phyloP scores from a whole-genome alignment of 2,113 vertebrate species.

The Pungitius pungitius region DNA sequence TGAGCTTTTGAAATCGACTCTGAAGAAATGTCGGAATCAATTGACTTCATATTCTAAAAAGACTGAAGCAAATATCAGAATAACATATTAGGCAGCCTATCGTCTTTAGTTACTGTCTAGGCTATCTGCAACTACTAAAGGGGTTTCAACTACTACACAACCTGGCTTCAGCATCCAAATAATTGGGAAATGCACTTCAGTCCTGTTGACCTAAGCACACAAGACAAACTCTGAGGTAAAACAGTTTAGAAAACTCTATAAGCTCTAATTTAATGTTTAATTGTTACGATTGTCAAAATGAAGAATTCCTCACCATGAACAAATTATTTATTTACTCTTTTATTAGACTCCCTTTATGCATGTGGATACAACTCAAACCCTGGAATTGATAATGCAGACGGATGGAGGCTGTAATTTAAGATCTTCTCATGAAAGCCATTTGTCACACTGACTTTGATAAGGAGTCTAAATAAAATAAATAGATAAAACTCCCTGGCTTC shows the following conservation, averaged over 20 bases:
- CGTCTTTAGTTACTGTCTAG: conserved; percentile 17
- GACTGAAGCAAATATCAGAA: conserved; percentile 7
- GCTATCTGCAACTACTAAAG: conserved; percentile 6
- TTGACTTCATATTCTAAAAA: conserved; percentile 19
- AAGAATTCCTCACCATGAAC: background rate
- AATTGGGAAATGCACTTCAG: background rate
- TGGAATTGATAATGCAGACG: conserved; percentile 45
- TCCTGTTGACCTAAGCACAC: background rate
- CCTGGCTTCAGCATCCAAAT: background rate
- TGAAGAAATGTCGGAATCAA: conserved; percentile 49
- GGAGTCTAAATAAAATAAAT: conserved; percentile 25
- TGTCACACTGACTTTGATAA: conserved; percentile 20
- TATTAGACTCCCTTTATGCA: conserved; percentile 46
- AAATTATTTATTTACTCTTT: background rate
- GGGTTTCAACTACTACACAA: conserved; percentile 6
- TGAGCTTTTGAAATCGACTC: conserved; percentile 51
- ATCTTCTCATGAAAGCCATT: background rate
- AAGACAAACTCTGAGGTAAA: background rate
- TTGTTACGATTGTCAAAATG: background rate
- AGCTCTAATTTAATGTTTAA: background rate
- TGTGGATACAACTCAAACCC: conserved; percentile 38
- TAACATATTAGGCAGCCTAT: conserved; percentile 33
- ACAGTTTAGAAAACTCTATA: background rate
- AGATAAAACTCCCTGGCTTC: conserved; percentile 14
- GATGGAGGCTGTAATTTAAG: conserved; percentile 42